These are phyloP conservation scores for Athalia circularis DNA, from an alignment of 2,888 invertebrate species.

Conservation along the genomic window DNA sequence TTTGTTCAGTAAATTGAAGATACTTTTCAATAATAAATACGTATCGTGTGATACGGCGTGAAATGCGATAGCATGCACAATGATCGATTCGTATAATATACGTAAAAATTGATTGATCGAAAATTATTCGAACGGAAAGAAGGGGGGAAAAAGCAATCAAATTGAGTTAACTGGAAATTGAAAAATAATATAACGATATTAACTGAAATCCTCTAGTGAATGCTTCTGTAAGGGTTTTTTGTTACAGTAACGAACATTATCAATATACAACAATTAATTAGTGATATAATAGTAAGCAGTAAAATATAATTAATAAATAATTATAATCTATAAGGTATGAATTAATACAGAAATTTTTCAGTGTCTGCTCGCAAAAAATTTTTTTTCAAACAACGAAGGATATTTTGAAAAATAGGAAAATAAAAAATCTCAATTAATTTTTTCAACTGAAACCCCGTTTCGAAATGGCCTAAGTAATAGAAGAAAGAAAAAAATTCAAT, in stretches of 20 bases:
- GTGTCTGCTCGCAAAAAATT: constrained; percentile 66
- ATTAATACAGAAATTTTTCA: constrained; percentile 60
- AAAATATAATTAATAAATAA: constrained; percentile 54
- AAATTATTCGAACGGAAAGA: constrained; percentile 33
- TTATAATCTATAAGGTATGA: constrained; percentile 15
- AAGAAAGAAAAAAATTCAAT: constrained; percentile 3
- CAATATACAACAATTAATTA: constrained; percentile 73
- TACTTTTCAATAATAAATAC: not conserved
- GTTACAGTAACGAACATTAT: constrained; percentile 73
- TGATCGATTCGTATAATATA: too few species aligned
- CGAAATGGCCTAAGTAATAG: constrained; percentile 30
- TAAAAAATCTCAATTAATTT: not conserved
- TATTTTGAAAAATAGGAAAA: not conserved
- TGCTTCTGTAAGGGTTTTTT: constrained; percentile 74
- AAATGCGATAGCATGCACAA: not conserved
- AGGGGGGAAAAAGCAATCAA: constrained; percentile 12
- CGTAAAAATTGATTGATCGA: not conserved
- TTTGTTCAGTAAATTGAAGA: not conserved
- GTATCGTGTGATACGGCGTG: constrained; percentile 3
- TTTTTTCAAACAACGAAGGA: constrained; percentile 36
- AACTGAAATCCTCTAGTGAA: constrained; percentile 65
- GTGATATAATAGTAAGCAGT: constrained; percentile 71
- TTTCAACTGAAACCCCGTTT: constrained; percentile 29
- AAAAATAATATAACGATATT: constrained; percentile 24
- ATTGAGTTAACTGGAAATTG: constrained; percentile 5